phyloP scores from a whole-genome alignment of 2,113 vertebrate genomes.

The Thymallus thymallus region DNA sequence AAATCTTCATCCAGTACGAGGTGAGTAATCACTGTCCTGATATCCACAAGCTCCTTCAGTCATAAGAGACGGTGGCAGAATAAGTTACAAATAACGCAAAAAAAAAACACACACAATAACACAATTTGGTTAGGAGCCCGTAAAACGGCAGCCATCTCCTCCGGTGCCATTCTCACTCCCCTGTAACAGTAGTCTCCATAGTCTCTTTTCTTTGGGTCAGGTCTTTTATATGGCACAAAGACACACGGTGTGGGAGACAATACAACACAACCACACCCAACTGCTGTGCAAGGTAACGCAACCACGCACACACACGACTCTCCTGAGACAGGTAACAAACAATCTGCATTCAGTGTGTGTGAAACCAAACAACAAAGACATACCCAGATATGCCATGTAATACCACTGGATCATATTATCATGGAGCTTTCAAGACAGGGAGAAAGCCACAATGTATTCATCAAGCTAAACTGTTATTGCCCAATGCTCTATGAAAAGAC shows the following conservation, averaged over 20 bases:
- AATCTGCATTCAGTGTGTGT: conserved; percentile 44
- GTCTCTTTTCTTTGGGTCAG: conserved; percentile 44
- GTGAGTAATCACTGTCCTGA: no score
- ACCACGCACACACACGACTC: conserved; percentile 35
- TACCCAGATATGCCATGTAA: conserved; percentile 66
- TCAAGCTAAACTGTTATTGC: conserved; percentile 10
- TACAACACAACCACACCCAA: conserved; percentile 60
- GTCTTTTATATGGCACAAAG: conserved; percentile 66
- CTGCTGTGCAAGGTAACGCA: conserved; percentile 37
- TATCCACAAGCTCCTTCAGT: no score
- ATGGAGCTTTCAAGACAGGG: conserved; percentile 23
- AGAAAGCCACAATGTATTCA: conserved; percentile 25
- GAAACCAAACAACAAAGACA: conserved; percentile 69
- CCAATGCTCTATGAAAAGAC: not conserved
- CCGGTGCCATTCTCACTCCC: no score
- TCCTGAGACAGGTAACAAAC: conserved; percentile 49
- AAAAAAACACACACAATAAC: no score
- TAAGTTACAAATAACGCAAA: no score
- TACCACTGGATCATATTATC: conserved; percentile 68
- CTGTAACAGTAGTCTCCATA: conserved; percentile 63
- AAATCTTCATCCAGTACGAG: no score
- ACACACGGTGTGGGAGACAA: conserved; percentile 60
- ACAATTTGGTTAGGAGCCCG: no score
- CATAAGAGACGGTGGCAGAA: no score
- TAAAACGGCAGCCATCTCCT: no score